A percentile compares a stretch with the other conserved stretches of the same genome.
phyloP scores from a whole-genome alignment of 1,140 invertebrate genomes.

The Trinorchestia longiramus region DNA sequence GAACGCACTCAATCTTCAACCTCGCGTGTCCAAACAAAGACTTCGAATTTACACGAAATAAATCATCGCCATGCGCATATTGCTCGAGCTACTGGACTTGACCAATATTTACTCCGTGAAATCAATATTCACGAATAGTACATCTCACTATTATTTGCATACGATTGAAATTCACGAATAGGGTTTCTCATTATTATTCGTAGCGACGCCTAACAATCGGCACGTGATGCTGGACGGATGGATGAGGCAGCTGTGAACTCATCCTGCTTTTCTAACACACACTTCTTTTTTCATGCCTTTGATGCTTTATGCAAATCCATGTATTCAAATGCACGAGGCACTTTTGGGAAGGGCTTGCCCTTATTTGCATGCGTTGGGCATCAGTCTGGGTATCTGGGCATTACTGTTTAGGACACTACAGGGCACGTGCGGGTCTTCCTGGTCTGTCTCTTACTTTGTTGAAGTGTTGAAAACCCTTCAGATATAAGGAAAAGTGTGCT shows the following conservation, averaged over 20 bases:
- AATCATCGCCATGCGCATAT: neutral
- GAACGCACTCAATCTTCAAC: neutral
- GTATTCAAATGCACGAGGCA: constrained; percentile 40
- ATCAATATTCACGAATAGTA: constrained; percentile 30
- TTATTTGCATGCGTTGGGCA: constrained; percentile 49
- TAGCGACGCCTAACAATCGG: constrained; percentile 8
- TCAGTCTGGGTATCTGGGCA: constrained; percentile 2
- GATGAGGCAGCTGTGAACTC: constrained; percentile 48
- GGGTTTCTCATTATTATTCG: constrained; percentile 9
- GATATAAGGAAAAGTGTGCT: neutral
- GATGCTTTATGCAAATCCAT: constrained; percentile 49
- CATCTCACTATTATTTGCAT: constrained; percentile 2
- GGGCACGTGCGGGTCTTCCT: constrained; percentile 2
- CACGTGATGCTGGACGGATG: constrained; percentile 17
- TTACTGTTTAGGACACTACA: neutral
- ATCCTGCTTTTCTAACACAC: constrained; percentile 38
- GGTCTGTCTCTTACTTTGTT: neutral
- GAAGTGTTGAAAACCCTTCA: neutral
- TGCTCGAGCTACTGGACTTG: neutral
- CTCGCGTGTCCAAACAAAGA: neutral
- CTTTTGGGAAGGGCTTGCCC: neutral
- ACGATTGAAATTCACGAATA: constrained; percentile 8
- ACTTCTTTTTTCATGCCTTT: constrained; percentile 9
- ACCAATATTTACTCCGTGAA: neutral
- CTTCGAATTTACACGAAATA: neutral